Conservation (phyloP, 2,113 vertebrate genomes). For the Mustelus asterias region DNA sequence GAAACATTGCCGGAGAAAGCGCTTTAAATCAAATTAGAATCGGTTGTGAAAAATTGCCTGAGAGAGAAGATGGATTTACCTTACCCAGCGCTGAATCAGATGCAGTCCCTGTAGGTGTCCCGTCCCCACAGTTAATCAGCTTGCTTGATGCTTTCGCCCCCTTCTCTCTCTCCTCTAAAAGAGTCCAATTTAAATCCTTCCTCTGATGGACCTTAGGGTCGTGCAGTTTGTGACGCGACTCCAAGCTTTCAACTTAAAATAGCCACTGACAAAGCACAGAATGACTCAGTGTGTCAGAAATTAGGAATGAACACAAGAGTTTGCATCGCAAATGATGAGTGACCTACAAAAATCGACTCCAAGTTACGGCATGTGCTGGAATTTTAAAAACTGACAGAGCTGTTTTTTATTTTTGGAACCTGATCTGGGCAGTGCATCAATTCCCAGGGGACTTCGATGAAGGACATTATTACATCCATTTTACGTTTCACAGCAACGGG, state of each 20-base stretch:
- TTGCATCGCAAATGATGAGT: neutral
- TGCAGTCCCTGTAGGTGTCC: too few relatives aligned
- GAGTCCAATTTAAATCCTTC: neutral
- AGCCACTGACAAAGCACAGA: neutral
- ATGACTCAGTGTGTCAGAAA: neutral
- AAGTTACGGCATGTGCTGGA: neutral
- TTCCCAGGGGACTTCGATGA: neutral
- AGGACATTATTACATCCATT: neutral
- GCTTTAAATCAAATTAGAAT: neutral
- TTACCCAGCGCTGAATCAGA: neutral
- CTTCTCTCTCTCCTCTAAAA: neutral
- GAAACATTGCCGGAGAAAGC: neutral
- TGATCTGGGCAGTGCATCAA: neutral
- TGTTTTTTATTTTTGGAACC: neutral
- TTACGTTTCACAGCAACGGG: neutral
- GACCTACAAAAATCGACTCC: neutral
- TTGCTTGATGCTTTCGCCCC: neutral
- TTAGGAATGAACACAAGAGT: neutral
- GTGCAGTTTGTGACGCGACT: neutral
- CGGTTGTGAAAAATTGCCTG: neutral
- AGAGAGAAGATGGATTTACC: neutral
- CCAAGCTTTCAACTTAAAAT: neutral
- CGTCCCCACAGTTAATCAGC: neutral
- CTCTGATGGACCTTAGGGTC: neutral
- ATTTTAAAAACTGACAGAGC: neutral